Evolutionary conservation across 1,140 invertebrate species (phyloP).

Genomic region (Galleria mellonella): DNA sequence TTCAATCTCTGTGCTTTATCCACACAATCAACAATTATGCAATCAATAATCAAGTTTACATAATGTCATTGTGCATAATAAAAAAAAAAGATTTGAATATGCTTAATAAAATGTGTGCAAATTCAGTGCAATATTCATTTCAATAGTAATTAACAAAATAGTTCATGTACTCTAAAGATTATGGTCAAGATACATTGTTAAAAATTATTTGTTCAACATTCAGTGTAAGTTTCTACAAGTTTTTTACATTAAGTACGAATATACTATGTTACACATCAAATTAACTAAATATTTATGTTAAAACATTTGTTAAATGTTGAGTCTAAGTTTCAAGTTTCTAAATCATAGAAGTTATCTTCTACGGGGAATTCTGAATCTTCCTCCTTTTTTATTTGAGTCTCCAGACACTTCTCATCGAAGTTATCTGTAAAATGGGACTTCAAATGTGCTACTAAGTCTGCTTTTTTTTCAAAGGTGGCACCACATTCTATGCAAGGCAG

Average conservation of each 20-base stretch:
- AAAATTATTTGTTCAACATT: no score
- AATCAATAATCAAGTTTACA: no score
- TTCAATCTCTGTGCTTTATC: no score
- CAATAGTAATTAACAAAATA: no score
- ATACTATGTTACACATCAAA: background rate
- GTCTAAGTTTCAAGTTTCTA: conserved; percentile 47
- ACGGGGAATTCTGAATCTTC: conserved; percentile 42
- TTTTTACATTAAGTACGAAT: no score
- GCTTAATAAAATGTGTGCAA: no score
- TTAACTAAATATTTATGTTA: background rate
- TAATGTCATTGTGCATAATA: no score
- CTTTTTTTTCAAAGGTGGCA: conserved; percentile 73
- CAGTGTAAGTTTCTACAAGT: background rate
- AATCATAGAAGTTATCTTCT: conserved; percentile 60
- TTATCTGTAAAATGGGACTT: conserved; percentile 74
- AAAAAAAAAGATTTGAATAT: no score
- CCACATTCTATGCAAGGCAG: conserved; percentile 75
- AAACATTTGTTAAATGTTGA: conserved; percentile 14
- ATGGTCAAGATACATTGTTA: no score
- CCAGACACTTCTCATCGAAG: conserved; percentile 52
- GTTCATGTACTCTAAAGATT: no score
- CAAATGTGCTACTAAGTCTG: conserved; percentile 73
- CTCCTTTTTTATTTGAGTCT: conserved; percentile 57
- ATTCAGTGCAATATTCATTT: no score
- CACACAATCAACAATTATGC: no score